Evolutionary conservation across 2,888 invertebrate genomes (phyloP), one percentile per base, ranked within the genome.

Genomic region (Heliconius hortense): DNA sequence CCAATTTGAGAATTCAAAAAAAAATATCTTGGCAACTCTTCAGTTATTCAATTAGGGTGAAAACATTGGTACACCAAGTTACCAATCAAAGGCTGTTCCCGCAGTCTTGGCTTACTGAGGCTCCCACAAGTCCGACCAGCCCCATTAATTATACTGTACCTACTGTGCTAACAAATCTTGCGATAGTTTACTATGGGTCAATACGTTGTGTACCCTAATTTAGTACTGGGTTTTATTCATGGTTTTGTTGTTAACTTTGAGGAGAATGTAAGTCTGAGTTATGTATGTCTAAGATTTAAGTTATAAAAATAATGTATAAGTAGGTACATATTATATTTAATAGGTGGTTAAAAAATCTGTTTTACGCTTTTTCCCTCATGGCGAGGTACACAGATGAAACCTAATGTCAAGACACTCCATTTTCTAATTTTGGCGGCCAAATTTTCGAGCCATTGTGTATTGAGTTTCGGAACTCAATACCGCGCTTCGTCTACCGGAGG

Each of bases 71-170:
- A 11, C 64, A 69, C 70, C 64, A n/a, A 75, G 66, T 53, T 21
- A 75, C 71, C 71, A 71, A 75, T 75, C 71, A 71, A 66, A 71
- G 75, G 63, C 71, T 59, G 56, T 64, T 18, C 74, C 43, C 31
- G 64, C 56, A 60, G 73, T 74, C 73, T 74, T 74, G 69, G 62
- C 71, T 70, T 75, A 43, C 39, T 68, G 28, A 75, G 75, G 39
- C 64, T 67, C 31, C 77, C 77, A 60, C 72, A 72, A 64, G 72
- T 72, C 68, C 43, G 66, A 66, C 78, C 76, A 39, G 70, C 64
- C 64, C 70, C 72, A 78, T 78, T 76, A 76, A 76, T 78, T 78
- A 73, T 74, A 62, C 74, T 60, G 39, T 66, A 71, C n/a, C n/a
- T n/a, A n/a, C 70, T 72, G 62, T 53, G 31, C 71, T 66, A 74